A percentile compares a stretch with the other conserved stretches of the same genome.
Conservation (phyloP, 2,797 vertebrate species). For the Sebastes kiyomatsui region DNA sequence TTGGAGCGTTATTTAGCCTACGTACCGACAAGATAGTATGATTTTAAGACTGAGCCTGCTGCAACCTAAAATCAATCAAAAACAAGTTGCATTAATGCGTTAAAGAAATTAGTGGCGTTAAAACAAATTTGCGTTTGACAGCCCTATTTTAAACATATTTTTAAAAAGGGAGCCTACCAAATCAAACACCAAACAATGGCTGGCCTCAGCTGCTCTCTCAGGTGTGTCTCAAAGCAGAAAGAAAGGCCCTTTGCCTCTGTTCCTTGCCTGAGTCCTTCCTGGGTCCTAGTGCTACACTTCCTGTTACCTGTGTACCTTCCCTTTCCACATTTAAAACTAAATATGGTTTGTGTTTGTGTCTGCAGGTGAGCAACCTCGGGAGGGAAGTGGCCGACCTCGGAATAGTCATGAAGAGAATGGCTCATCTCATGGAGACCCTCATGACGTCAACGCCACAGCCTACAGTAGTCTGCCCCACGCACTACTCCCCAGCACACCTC, state of each 20-base stretch:
- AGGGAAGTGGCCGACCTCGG: constrained; percentile 82
- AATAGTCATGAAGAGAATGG: constrained; percentile 78
- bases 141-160: not conserved
- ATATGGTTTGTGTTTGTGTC: constrained; percentile 16
- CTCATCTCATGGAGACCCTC: constrained; percentile 79
- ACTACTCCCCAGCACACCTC: constrained; percentile 66
- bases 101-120: too few species aligned
- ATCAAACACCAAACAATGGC: not conserved
- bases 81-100: too few species aligned
- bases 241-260: too few species aligned
- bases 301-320: too few species aligned
- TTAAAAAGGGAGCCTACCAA: not conserved
- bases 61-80: too few species aligned
- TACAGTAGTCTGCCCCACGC: constrained; percentile 57
- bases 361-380: constrained; percentile 79
- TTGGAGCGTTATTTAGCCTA: too few species aligned
- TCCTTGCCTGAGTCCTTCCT: too few species aligned
- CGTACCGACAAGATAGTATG: too few species aligned
- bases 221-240: too few species aligned
- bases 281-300: too few species aligned
- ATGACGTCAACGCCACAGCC: constrained; percentile 59
- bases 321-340: not conserved
- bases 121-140: too few species aligned
- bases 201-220: not conserved
- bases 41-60: rapidly evolving